These are phyloP conservation scores for Harmothoe impar DNA, from an alignment of 2,888 invertebrate species.

Conservation along the genomic window DNA sequence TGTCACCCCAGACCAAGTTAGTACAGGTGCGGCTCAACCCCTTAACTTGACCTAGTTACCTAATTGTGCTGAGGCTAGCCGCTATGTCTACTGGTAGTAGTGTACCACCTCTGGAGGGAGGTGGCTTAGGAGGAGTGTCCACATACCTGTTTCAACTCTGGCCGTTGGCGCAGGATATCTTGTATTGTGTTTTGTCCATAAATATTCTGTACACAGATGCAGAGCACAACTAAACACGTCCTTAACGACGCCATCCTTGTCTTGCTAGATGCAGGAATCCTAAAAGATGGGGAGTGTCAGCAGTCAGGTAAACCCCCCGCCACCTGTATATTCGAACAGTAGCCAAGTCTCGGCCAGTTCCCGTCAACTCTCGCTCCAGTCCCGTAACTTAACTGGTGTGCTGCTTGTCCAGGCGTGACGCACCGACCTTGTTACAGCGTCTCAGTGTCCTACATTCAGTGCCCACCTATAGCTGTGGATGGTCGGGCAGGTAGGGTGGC, in stretches of 20 bases:
- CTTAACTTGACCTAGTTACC: slow-evolving; percentile 32
- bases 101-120: not conserved
- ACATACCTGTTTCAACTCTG: not conserved
- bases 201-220: not conserved
- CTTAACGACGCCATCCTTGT: not conserved
- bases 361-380: not conserved
- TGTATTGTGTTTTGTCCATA: not conserved
- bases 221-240: not conserved
- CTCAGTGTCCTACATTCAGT: too few species aligned
- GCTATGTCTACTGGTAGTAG: not conserved
- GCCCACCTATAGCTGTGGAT: too few species aligned
- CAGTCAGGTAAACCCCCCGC: not conserved
- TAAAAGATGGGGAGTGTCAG: not conserved
- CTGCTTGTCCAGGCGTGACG: slow-evolving; percentile 18
- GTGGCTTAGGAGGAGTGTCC: too few species aligned
- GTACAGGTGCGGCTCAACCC: not conserved
- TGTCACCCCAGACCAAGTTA: not conserved
- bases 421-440: not conserved
- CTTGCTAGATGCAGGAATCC: not conserved
- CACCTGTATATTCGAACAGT: slow-evolving; percentile 18
- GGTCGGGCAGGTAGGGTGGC: too few species aligned
- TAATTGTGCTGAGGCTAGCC: not conserved
- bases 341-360: not conserved
- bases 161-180: not conserved
- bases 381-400: not conserved